Evolutionary conservation across 2,797 vertebrate species (phyloP).

Genomic region (Cichlasoma orientale): DNA sequence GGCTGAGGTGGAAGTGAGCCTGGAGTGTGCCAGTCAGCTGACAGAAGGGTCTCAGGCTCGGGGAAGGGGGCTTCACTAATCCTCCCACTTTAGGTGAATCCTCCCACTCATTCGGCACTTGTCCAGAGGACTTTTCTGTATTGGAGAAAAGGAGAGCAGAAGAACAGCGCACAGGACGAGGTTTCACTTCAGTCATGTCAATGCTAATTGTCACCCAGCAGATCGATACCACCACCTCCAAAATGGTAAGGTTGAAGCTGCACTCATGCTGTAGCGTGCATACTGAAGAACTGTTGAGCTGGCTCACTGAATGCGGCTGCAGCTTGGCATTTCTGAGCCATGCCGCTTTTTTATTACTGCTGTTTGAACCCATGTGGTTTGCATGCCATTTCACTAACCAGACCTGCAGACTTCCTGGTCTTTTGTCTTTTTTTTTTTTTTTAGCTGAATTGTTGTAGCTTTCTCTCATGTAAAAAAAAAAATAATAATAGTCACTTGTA

Average conservation of each 20-base stretch:
- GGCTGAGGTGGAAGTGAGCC: conserved; percentile 54
- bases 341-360: not conserved
- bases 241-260: conserved; percentile 66
- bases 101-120: conserved; percentile 24
- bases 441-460: not conserved
- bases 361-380: conserved; percentile 16
- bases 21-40: conserved; percentile 40
- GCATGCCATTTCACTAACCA: conserved; percentile 2
- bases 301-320: conserved; percentile 13
- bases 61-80: conserved; percentile 34
- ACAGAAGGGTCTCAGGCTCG: conserved; percentile 9
- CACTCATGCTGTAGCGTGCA: conserved; percentile 1
- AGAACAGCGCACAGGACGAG: conserved; percentile 20
- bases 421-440: not conserved
- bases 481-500: not conserved
- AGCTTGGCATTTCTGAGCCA: not conserved
- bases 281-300: conserved; percentile 35
- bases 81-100: conserved; percentile 45
- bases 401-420: not conserved
- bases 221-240: conserved; percentile 69
- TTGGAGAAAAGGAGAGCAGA: conserved; percentile 12
- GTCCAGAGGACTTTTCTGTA: conserved; percentile 55
- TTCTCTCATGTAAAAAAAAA: not conserved
- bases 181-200: conserved; percentile 63
- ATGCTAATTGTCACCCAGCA: conserved; percentile 80